Conservation (phyloP, 2,888 invertebrate species). For the Pteria penguin region DNA sequence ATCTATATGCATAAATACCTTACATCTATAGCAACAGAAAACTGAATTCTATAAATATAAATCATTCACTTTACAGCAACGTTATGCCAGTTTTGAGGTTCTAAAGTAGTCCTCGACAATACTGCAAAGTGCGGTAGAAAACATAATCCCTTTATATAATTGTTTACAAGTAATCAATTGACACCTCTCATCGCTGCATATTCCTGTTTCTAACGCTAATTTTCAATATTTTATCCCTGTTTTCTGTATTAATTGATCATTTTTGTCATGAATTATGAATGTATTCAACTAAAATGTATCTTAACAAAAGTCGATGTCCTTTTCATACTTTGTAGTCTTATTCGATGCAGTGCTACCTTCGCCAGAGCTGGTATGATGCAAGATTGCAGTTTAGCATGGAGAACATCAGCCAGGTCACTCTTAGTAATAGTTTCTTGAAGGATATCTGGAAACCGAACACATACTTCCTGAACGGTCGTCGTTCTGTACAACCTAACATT, state of each 20-base stretch:
- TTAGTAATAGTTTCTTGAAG: slow-evolving; percentile 88
- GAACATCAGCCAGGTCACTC: slow-evolving; percentile 70
- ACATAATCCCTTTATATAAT: too few relatives aligned
- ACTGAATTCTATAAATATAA: too few relatives aligned
- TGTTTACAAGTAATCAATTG: too few relatives aligned
- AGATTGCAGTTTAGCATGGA: slow-evolving; percentile 70
- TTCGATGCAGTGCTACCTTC: slow-evolving; percentile 76
- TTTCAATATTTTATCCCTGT: background rate
- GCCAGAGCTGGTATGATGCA: slow-evolving; percentile 76
- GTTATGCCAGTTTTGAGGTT: too few relatives aligned
- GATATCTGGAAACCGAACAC: slow-evolving; percentile 98
- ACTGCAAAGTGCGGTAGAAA: too few relatives aligned
- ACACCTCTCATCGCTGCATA: background rate
- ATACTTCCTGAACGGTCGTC: slow-evolving; percentile 82
- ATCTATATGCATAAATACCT: too few relatives aligned
- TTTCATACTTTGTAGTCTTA: slow-evolving; percentile 64
- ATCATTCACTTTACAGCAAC: too few relatives aligned
- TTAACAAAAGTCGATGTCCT: slow-evolving; percentile 7
- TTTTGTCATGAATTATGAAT: background rate
- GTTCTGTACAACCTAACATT: slow-evolving; percentile 95
- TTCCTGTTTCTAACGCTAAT: background rate
- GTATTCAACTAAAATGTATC: background rate
- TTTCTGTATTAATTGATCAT: background rate
- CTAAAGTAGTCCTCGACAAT: too few relatives aligned
- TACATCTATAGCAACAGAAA: too few relatives aligned